Evolutionary conservation across 2,113 vertebrate species (phyloP), one percentile per base, ranked within the genome.

Genomic region (Jaculus jaculus): DNA sequence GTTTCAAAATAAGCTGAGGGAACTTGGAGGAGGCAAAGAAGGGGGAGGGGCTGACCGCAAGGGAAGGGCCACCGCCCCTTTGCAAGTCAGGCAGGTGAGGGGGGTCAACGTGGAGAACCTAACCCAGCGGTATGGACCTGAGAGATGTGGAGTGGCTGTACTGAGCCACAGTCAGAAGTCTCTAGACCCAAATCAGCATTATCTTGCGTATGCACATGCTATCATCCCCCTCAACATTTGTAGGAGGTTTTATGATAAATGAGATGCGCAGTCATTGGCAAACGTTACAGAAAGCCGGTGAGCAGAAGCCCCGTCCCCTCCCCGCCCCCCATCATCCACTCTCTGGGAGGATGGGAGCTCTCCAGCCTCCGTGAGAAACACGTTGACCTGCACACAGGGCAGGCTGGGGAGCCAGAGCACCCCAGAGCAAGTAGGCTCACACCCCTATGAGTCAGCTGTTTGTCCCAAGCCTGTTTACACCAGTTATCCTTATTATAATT

Each of bases 231-330:
- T 42, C 66, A 34, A 32, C 3, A 4, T 65, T 51, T 60, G 65
- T 61, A 60, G 69, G 74, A 34, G 47, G 61, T 39, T 15, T 71
- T 69, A 32, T 73, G 61, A 63, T 89, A 30, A 77, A 26, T 72
- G 80, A 91, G 75, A 89, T 60, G 61, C 54, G 42, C 11, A 79
- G 77, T 84, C 82, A 47, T 73, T 84, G 26, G 18, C 32, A 63
- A 51, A 60, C 81, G 69, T 60, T 60, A 5, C 7, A 72, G 74
- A 92, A 92, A 37, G 16, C 47, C 71, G 60, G 60, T 16, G 1
- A 75, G 11, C 69, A 34, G 60, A 87, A 58, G 5, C 47, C 24
- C 47, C 26, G 63, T 42, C n/a, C 20, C 23, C 74, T 32, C 84
- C 32, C 73, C 3, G 15, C 72, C 87, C 84, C 32, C 73, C 3